These are phyloP conservation scores for Pseudopleuronectes americanus DNA, from an alignment of 2,797 vertebrate species.

Conservation along the genomic window DNA sequence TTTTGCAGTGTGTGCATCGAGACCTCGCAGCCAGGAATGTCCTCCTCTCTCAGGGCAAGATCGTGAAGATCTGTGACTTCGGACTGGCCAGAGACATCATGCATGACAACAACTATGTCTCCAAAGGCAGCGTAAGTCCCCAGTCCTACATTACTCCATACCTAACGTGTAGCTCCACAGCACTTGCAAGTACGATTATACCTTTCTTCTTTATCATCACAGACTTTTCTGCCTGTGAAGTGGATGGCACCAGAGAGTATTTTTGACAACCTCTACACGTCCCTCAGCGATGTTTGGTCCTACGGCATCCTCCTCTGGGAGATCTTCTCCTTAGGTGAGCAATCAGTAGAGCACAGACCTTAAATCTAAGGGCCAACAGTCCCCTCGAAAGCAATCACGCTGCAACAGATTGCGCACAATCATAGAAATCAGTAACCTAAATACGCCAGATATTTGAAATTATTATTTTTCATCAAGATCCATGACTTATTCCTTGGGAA, in stretches of 20 bases:
- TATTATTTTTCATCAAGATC: too few species aligned
- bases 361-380: too few species aligned
- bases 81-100: conserved; percentile 98
- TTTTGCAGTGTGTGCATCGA: conserved; percentile 93
- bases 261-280: conserved; percentile 98
- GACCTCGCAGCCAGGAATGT: conserved; percentile 98
- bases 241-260: conserved; percentile 99
- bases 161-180: not conserved
- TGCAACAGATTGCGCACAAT: too few species aligned
- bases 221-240: conserved; percentile 99
- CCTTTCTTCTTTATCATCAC: conserved; percentile 8
- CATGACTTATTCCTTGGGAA: too few species aligned
- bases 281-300: conserved; percentile 98
- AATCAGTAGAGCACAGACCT: not conserved
- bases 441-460: too few species aligned
- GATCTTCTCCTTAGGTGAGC: conserved; percentile 98
- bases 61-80: conserved; percentile 99
- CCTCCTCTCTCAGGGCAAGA: conserved; percentile 96
- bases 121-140: conserved; percentile 95
- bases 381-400: too few species aligned
- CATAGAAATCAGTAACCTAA: too few species aligned
- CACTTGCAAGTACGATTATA: not conserved
- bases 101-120: conserved; percentile 99
- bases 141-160: not conserved
- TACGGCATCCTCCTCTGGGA: conserved; percentile 98